Evolutionary conservation across 2,888 invertebrate species (phyloP).

Genomic region (Tupiocoris notatus): DNA sequence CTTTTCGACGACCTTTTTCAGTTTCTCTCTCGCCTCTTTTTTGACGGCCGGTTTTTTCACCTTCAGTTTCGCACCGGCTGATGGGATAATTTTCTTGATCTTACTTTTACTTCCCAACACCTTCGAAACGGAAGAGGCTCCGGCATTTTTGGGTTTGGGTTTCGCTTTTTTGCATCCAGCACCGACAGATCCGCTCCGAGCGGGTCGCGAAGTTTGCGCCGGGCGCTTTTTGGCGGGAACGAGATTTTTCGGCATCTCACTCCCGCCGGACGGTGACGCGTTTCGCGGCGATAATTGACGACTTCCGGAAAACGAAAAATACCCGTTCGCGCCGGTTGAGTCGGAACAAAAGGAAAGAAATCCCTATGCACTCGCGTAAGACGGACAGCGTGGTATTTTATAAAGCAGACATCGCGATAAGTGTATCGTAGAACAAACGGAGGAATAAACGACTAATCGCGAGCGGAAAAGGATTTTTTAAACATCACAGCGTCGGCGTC

Average conservation of each 20-base stretch:
- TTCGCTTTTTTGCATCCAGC: background rate
- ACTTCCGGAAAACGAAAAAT: background rate
- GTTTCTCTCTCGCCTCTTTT: conserved; percentile 17
- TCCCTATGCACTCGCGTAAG: background rate
- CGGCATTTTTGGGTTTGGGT: background rate
- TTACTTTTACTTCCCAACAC: background rate
- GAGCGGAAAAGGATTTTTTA: background rate
- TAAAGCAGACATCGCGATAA: too few species aligned
- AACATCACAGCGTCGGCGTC: background rate
- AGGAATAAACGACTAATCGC: background rate
- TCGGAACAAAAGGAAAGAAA: background rate
- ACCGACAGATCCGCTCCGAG: conserved; percentile 6
- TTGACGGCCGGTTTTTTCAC: conserved; percentile 17
- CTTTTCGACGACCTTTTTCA: conserved; percentile 25
- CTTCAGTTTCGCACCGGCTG: background rate
- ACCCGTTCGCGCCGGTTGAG: background rate
- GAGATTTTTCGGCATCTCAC: conserved; percentile 43
- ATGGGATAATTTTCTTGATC: background rate
- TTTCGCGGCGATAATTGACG: background rate
- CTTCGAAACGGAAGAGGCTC: background rate
- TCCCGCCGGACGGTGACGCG: conserved; percentile 28
- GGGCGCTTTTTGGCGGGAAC: conserved; percentile 41
- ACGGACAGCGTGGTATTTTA: background rate
- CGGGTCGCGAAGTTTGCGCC: conserved; percentile 19
- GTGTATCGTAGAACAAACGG: too few species aligned